phyloP scores from a whole-genome alignment of 2,888 invertebrate genomes.

The Callosobruchus maculatus region DNA sequence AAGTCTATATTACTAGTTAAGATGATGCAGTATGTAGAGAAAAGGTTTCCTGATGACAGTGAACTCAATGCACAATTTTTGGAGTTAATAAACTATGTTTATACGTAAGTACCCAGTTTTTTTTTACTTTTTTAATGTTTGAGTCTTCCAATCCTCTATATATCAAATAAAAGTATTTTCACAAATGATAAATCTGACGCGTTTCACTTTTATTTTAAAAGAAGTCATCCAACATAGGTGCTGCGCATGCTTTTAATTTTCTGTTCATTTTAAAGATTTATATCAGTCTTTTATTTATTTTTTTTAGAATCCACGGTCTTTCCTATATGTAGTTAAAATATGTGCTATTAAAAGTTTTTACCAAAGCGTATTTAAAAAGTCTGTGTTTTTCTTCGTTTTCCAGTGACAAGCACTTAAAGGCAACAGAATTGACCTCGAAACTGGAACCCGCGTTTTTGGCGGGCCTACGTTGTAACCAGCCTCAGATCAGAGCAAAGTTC shows the following conservation, averaged over 20 bases:
- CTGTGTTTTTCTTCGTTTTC: constrained; percentile 1
- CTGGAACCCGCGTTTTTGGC: constrained; percentile 92
- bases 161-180: too few species aligned
- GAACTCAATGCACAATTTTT: constrained; percentile 90
- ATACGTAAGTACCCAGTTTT: constrained; percentile 49
- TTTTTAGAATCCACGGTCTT: too few species aligned
- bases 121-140: too few species aligned
- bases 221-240: too few species aligned
- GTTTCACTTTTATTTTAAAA: too few species aligned
- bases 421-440: constrained; percentile 85
- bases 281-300: too few species aligned
- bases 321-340: too few species aligned
- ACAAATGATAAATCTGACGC: too few species aligned
- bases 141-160: too few species aligned
- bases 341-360: too few species aligned
- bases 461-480: constrained; percentile 86
- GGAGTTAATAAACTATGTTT: constrained; percentile 89
- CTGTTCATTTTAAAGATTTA: too few species aligned
- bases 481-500: constrained; percentile 86
- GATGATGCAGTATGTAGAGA: constrained; percentile 91
- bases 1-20: constrained; percentile 92
- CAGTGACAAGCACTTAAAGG: constrained; percentile 82
- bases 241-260: too few species aligned
- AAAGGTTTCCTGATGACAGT: constrained; percentile 82
- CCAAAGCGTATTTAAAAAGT: background rate